These are phyloP conservation scores for Chrysomallon squamiferum DNA, from an alignment of 1,140 invertebrate species.

Conservation along the genomic window DNA sequence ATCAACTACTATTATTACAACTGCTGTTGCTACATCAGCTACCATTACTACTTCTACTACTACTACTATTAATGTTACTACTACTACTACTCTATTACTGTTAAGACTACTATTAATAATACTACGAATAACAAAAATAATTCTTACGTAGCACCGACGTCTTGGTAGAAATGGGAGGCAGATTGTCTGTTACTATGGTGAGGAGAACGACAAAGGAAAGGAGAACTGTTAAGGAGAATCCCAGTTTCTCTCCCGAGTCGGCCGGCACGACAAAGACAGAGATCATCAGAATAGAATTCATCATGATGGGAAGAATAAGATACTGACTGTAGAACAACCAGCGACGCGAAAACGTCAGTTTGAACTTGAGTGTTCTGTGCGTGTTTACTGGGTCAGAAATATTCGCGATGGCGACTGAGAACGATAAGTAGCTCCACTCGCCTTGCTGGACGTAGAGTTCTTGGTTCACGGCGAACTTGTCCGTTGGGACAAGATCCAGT, in stretches of 20 bases:
- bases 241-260: constrained; percentile 43
- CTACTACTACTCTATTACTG: too few species aligned
- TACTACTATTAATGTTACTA: too few species aligned
- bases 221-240: constrained; percentile 38
- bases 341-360: constrained; percentile 21
- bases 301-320: constrained; percentile 32
- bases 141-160: constrained; percentile 14
- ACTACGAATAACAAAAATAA: too few species aligned
- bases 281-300: constrained; percentile 35
- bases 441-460: too few species aligned
- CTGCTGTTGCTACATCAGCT: too few species aligned
- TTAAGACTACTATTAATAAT: too few species aligned
- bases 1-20: too few species aligned
- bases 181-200: constrained; percentile 30
- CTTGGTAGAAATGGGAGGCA: constrained; percentile 33
- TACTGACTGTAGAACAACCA: constrained; percentile 27
- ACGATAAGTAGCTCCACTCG: too few species aligned
- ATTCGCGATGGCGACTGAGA: too few species aligned
- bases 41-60: too few species aligned
- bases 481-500: too few species aligned
- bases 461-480: too few species aligned
- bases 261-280: constrained; percentile 32
- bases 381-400: neutral
- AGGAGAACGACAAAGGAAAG: constrained; percentile 34
- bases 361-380: constrained; percentile 19